Conservation (phyloP, 2,797 vertebrate genomes). For the Thamnophis elegans region DNA sequence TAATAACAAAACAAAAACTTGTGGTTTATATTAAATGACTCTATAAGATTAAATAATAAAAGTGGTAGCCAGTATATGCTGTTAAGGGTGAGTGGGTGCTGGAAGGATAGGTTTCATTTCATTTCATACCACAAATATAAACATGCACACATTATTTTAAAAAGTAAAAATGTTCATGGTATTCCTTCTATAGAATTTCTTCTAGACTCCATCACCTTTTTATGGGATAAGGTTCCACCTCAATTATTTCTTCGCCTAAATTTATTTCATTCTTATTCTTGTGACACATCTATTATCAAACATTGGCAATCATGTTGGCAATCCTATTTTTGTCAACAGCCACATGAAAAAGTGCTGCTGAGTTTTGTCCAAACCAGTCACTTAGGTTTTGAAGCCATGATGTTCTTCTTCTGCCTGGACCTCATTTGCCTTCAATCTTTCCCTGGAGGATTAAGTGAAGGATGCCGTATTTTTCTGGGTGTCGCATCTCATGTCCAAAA, state of each 20-base stretch:
- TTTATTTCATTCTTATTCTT: background rate
- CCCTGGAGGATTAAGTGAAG: too few species aligned
- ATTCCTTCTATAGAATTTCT: background rate
- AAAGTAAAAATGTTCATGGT: background rate
- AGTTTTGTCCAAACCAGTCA: too few species aligned
- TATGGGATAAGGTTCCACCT: background rate
- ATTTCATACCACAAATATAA: background rate
- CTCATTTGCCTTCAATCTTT: too few species aligned
- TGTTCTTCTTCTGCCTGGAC: too few species aligned
- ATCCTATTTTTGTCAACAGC: too few species aligned
- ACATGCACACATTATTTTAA: background rate
- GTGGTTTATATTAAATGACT: background rate
- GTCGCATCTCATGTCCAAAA: too few species aligned
- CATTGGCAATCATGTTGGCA: too few species aligned
- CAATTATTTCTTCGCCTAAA: background rate
- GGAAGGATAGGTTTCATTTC: background rate
- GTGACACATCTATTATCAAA: too few species aligned
- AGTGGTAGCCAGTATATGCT: background rate
- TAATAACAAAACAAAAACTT: background rate
- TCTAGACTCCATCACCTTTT: background rate
- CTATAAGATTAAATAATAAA: background rate
- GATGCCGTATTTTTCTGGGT: too few species aligned
- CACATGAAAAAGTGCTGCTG: too few species aligned
- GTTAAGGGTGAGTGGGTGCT: background rate
- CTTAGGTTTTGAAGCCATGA: too few species aligned